Base-by-base conservation (phyloP, 1,140 invertebrate genomes). In the Penaeus indicus region DNA sequence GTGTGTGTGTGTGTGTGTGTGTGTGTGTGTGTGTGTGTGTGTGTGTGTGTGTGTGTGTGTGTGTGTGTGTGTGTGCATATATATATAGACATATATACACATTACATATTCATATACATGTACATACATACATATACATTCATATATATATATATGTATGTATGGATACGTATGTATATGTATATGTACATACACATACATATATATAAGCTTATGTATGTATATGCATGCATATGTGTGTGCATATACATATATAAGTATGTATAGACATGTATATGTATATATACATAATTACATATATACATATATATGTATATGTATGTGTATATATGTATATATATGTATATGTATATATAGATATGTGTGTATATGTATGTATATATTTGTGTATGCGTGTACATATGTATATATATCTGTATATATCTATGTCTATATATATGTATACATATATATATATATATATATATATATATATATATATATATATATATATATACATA, bases 81-180 rank as follows among this genome's bases (percentile, higher is more conserved):
- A 69, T 69, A 21, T 22, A 69, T 69, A 69, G 10, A 67, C 64
- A 16, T 18, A 67, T 4, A 67, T 67, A 67, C 27, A 16, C 27
- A 67, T 67, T 67, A 67, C 18, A 67, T 67, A 67, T 67, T n/a
- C 13, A 69, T 69, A 69, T 13, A 69, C 27, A 69, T 69, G 13
- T 13, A 69, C 13, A 19, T 69, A 69, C 27, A 19, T 69, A 69
- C 27, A 69, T 69, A 69, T 69, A 69, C 27, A 69, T 69, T n/a
- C 27, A 69, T 69, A 69, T 69, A 69, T 13, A 69, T 69, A 69
- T 69, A 69, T 69, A 69, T 69, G 27, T 69, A 69, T 69, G 27
- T 69, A 69, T 16, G 27, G 1, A 16, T 69, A 69, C 27, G 27
- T 8, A 69, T 69, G 19, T 69, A 69, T 69, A 5, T 69, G 27